Evolutionary conservation across 2,797 vertebrate species (phyloP).

Genomic region (Gobionotothen gibberifrons): DNA sequence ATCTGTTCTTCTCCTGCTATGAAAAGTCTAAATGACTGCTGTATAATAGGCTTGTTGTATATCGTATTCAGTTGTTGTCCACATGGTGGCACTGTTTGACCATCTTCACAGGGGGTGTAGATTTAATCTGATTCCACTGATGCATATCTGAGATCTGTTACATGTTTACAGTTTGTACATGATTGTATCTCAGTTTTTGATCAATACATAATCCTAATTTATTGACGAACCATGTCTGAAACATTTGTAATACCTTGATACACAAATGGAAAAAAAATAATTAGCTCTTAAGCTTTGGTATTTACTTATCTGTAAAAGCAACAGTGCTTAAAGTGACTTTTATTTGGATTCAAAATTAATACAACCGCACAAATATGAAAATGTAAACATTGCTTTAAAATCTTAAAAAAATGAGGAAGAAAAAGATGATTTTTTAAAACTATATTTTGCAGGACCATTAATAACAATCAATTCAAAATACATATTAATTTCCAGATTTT

Average conservation of each 20-base stretch:
- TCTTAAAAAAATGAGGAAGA: too few relatives aligned
- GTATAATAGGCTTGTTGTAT: background rate
- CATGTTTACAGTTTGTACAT: background rate
- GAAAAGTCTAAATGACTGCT: background rate
- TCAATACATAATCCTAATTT: background rate
- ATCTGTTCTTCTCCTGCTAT: background rate
- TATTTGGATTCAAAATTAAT: too few relatives aligned
- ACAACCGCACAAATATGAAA: too few relatives aligned
- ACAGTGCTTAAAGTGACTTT: too few relatives aligned
- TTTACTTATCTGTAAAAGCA: background rate
- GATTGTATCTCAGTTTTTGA: background rate
- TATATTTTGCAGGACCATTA: too few relatives aligned
- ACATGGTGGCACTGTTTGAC: slow-evolving; percentile 44
- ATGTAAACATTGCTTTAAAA: too few relatives aligned
- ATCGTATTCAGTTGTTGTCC: slow-evolving; percentile 20
- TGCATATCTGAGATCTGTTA: background rate
- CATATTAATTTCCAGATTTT: too few relatives aligned
- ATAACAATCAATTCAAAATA: too few relatives aligned
- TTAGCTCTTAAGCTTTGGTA: background rate
- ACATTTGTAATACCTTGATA: background rate
- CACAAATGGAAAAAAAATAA: background rate
- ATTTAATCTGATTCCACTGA: background rate
- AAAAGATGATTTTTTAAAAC: too few relatives aligned
- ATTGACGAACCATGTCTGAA: background rate
- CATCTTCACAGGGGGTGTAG: background rate